A percentile compares a stretch with the other conserved stretches of the same genome.
phyloP scores from a whole-genome alignment of 2,113 vertebrate species.

The Marmota flaviventris region DNA sequence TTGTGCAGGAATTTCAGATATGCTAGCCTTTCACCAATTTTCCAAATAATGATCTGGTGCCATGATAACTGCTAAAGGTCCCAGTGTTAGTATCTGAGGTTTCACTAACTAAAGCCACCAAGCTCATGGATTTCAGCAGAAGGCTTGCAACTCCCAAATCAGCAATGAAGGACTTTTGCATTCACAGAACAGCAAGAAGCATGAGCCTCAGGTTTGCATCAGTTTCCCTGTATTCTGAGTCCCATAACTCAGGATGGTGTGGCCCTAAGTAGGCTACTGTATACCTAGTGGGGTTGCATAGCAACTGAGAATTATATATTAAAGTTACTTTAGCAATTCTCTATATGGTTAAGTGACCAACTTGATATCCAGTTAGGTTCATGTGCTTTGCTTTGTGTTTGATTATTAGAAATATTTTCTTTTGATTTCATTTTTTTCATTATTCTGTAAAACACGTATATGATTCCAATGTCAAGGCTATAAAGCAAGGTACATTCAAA shows the following conservation, averaged over 20 bases:
- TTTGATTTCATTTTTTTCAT: constrained; percentile 31
- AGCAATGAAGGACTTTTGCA: not conserved
- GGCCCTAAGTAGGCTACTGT: not conserved
- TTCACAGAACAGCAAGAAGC: accelerated
- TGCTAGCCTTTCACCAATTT: not conserved
- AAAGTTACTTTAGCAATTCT: constrained; percentile 37
- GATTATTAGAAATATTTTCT: constrained; percentile 14
- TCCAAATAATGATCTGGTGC: not conserved
- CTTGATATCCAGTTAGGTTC: not conserved
- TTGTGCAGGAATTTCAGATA: not conserved
- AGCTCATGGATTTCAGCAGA: not conserved
- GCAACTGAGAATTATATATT: not conserved
- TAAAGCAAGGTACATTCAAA: not conserved
- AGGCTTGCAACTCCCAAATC: not conserved
- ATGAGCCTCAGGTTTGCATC: not conserved
- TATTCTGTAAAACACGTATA: not conserved
- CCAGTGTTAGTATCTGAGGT: not conserved
- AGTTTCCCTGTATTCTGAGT: not conserved
- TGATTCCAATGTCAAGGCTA: not conserved
- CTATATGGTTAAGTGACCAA: not conserved
- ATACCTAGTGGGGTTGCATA: not conserved
- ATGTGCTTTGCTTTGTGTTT: not conserved
- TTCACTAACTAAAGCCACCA: not conserved
- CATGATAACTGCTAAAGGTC: not conserved
- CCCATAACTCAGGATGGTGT: not conserved